phyloP scores from a whole-genome alignment of 2,888 invertebrate genomes.

The Sceliomorpha sp. region DNA sequence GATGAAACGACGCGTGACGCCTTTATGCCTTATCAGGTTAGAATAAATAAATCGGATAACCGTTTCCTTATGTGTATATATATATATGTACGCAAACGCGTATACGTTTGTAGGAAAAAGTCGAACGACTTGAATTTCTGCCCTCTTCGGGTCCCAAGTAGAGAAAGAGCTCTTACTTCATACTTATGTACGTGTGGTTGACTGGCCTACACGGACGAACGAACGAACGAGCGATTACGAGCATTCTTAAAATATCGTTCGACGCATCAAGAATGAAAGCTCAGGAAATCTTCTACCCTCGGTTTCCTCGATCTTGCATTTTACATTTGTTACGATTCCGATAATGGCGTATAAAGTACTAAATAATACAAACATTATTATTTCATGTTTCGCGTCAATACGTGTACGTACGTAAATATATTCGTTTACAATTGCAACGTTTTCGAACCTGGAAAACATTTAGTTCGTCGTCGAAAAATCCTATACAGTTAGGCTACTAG shows the following conservation, averaged over 20 bases:
- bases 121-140: conserved; percentile 19
- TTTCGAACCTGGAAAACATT: no score
- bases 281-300: conserved; percentile 25
- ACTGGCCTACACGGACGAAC: conserved; percentile 50
- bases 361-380: no score
- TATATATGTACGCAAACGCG: not conserved
- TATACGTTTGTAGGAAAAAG: conserved; percentile 20
- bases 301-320: conserved; percentile 2
- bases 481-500: no score
- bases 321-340: conserved; percentile 5
- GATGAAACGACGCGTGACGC: conserved; percentile 66
- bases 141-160: conserved; percentile 8
- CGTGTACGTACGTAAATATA: no score
- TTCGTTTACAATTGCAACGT: no score
- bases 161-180: conserved; percentile 42
- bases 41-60: conserved; percentile 66
- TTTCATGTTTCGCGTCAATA: no score
- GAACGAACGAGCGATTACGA: conserved; percentile 56
- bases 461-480: no score
- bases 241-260: conserved; percentile 49
- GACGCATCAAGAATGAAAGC: conserved; percentile 24
- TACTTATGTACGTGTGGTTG: conserved; percentile 56
- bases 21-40: conserved; percentile 64
- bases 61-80: conserved; percentile 20
- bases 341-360: no score